These are phyloP conservation scores for Acanthisitta chloris DNA, from an alignment of 2,113 vertebrate species.

Conservation along the genomic window DNA sequence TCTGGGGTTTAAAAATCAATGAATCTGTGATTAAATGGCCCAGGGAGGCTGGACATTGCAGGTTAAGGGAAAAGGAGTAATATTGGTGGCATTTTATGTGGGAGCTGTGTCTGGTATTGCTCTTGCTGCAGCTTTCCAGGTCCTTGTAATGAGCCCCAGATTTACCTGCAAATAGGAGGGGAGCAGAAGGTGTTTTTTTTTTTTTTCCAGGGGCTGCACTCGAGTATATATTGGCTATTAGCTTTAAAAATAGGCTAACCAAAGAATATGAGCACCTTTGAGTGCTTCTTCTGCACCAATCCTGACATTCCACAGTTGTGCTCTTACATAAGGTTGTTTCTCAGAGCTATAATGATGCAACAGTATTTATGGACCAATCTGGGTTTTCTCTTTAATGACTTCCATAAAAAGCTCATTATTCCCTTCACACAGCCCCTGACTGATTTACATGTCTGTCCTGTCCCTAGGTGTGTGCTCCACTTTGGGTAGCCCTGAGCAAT, in stretches of 20 bases:
- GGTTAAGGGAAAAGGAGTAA: neutral
- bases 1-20: neutral
- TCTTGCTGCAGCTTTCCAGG: neutral
- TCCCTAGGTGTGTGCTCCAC: neutral
- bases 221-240: rapidly evolving
- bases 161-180: neutral
- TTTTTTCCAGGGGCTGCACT: neutral
- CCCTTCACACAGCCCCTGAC: neutral
- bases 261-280: rapidly evolving
- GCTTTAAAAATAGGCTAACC: neutral
- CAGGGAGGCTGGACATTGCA: neutral
- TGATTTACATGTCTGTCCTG: conserved; percentile 9
- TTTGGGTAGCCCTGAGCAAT: neutral
- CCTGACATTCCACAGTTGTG: neutral
- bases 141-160: neutral
- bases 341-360: neutral
- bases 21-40: neutral
- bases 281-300: neutral
- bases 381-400: conserved; percentile 44
- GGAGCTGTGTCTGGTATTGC: neutral
- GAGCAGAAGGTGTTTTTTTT: neutral
- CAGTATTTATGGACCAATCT: conserved; percentile 35
- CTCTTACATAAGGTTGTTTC: neutral
- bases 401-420: conserved; percentile 57
- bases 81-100: neutral